These are phyloP conservation scores for Peromyscus attwateri DNA, from an alignment of 2,797 vertebrate species.

Conservation along the genomic window DNA sequence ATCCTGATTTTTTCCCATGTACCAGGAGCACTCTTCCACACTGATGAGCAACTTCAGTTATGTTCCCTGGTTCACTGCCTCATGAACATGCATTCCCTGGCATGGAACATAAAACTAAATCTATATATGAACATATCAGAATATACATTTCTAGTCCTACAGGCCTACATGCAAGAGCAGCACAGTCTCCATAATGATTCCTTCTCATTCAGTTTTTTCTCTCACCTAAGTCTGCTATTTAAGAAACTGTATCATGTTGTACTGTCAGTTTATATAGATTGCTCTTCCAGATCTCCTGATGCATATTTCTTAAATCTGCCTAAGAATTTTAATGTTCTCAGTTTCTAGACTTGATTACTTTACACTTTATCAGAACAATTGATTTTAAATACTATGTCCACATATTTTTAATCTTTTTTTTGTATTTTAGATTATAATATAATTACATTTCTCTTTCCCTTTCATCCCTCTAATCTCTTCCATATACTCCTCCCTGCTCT, in stretches of 20 bases:
- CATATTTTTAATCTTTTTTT: neutral
- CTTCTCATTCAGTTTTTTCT: neutral
- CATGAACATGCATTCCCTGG: neutral
- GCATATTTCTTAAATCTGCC: neutral
- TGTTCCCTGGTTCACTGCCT: neutral
- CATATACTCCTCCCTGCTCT: neutral
- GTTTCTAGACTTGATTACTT: neutral
- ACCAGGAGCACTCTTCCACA: neutral
- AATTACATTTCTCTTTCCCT: neutral
- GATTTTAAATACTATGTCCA: neutral
- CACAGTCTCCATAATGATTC: neutral
- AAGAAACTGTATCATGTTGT: neutral
- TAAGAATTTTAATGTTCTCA: neutral
- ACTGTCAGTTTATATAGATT: neutral
- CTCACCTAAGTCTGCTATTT: neutral
- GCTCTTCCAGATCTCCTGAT: slow-evolving; percentile 7
- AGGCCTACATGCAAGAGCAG: neutral
- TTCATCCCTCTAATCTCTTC: neutral
- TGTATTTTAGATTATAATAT: neutral
- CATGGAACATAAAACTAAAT: neutral
- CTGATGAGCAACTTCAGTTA: neutral
- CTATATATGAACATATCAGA: neutral
- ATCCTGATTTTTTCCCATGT: neutral
- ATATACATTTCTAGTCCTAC: neutral
- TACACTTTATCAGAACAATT: neutral